Percentiles rank a stretch among this genome's conserved stretches.
phyloP scores from a whole-genome alignment of 2,888 invertebrate species.

The Xanthia icteritia region DNA sequence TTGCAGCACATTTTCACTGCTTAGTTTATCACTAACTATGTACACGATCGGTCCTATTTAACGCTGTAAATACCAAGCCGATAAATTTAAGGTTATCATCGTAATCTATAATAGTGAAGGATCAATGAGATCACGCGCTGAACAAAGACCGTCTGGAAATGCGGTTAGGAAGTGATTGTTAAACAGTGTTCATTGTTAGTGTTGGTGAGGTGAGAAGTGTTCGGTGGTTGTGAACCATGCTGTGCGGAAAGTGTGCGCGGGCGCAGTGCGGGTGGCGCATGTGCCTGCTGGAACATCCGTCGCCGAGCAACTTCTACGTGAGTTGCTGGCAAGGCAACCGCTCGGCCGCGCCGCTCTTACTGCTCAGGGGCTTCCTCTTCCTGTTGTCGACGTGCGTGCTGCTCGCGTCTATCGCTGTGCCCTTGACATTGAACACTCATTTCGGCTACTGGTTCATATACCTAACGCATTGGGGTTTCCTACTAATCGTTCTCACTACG shows the following conservation, averaged over 20 bases:
- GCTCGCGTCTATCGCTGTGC: slow-evolving; percentile 69
- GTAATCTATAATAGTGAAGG: slow-evolving; percentile 45
- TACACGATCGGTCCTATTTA: slow-evolving; percentile 69
- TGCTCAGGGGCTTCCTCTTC: slow-evolving; percentile 76
- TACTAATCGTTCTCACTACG: slow-evolving; percentile 77
- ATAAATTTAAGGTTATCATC: slow-evolving; percentile 69
- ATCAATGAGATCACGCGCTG: slow-evolving; percentile 50
- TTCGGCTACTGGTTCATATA: slow-evolving; percentile 86
- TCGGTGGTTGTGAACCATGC: slow-evolving; percentile 66
- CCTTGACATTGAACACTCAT: slow-evolving; percentile 71
- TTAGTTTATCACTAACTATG: slow-evolving; percentile 74
- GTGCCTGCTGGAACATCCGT: slow-evolving; percentile 76
- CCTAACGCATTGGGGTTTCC: slow-evolving; percentile 86
- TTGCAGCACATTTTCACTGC: slow-evolving; percentile 69
- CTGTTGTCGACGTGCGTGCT: slow-evolving; percentile 77
- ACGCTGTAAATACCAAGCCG: slow-evolving; percentile 42
- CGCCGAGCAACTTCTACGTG: slow-evolving; percentile 81
- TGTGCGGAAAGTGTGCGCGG: slow-evolving; percentile 67
- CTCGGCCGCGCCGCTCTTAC: slow-evolving; percentile 76
- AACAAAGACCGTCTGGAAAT: slow-evolving; percentile 62
- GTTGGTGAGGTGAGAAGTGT: slow-evolving; percentile 30
- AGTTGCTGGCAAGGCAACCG: slow-evolving; percentile 81
- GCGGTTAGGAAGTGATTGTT: slow-evolving; percentile 62
- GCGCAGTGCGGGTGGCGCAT: slow-evolving; percentile 76
- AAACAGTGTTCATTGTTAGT: slow-evolving; percentile 44